These are phyloP conservation scores for Sweltsa coloradensis DNA, from an alignment of 1,140 invertebrate genomes.

Conservation along the genomic window DNA sequence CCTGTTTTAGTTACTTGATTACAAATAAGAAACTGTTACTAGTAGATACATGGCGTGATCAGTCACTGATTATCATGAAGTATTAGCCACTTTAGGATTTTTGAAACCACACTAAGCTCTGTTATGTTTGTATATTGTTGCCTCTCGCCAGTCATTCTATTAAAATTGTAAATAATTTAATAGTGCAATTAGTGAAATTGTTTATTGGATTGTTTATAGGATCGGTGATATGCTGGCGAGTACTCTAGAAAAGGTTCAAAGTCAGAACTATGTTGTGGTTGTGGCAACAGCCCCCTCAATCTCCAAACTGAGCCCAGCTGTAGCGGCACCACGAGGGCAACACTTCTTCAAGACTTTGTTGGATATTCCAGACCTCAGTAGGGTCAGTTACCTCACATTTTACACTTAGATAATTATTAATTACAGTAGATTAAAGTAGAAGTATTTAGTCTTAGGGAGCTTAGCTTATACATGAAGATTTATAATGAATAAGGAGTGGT, in stretches of 20 bases:
- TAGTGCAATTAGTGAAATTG: neutral
- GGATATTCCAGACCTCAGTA: conserved; percentile 6
- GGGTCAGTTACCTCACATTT: conserved; percentile 1
- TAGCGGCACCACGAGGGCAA: conserved; percentile 3
- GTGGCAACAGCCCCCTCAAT: conserved; percentile 4
- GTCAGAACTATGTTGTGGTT: neutral
- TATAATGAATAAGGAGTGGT: neutral
- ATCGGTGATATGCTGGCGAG: conserved; percentile 3
- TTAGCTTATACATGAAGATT: neutral
- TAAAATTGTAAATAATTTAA: too few species aligned
- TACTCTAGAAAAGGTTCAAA: conserved; percentile 2
- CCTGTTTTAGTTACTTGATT: too few species aligned
- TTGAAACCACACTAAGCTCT: neutral
- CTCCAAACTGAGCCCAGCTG: neutral
- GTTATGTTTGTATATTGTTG: neutral
- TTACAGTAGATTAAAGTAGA: neutral
- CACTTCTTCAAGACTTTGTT: conserved; percentile 7
- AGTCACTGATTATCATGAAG: neutral
- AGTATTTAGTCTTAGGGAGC: too few species aligned
- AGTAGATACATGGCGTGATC: neutral
- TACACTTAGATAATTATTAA: neutral
- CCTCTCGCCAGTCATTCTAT: neutral
- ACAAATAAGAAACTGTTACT: too few species aligned
- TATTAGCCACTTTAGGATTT: neutral
- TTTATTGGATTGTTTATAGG: neutral